These are phyloP conservation scores for Anseranas semipalmata DNA, from an alignment of 2,113 vertebrate genomes.

Conservation along the genomic window DNA sequence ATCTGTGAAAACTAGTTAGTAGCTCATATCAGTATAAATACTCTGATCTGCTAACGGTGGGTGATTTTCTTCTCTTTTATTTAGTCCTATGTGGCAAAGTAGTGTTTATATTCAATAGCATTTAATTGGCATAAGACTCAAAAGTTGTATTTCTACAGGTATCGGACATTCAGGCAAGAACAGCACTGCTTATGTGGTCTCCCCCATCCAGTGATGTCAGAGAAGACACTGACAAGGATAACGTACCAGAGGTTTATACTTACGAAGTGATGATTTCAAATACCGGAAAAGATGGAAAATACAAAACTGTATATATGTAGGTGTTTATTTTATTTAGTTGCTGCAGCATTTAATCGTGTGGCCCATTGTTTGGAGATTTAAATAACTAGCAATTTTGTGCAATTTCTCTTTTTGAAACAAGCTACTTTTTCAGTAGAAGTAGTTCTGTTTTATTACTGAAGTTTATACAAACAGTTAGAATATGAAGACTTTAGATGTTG, in stretches of 20 bases:
- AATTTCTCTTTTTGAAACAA: neutral
- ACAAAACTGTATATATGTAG: conserved; percentile 86
- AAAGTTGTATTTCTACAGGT: conserved; percentile 77
- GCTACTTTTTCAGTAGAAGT: neutral
- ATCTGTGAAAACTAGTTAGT: neutral
- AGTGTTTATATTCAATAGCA: neutral
- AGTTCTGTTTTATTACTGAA: neutral
- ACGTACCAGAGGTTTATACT: conserved; percentile 74
- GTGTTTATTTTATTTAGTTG: conserved; percentile 43
- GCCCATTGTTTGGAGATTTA: neutral
- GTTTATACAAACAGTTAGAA: neutral
- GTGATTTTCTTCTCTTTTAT: neutral
- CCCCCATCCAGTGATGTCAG: conserved; percentile 77
- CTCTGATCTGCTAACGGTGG: neutral
- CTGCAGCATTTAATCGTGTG: neutral
- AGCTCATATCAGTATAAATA: neutral
- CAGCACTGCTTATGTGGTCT: conserved; percentile 83
- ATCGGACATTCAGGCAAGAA: conserved; percentile 88
- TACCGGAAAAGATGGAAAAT: conserved; percentile 90
- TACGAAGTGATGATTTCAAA: conserved; percentile 89
- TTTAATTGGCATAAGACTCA: conserved; percentile 34
- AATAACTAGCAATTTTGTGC: neutral
- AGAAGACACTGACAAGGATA: conserved; percentile 70
- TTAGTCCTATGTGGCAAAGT: neutral
- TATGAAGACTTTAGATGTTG: neutral